Evolutionary conservation across 2,113 vertebrate species (phyloP), one percentile per base, ranked within the genome.

Genomic region (Prinia subflava): DNA sequence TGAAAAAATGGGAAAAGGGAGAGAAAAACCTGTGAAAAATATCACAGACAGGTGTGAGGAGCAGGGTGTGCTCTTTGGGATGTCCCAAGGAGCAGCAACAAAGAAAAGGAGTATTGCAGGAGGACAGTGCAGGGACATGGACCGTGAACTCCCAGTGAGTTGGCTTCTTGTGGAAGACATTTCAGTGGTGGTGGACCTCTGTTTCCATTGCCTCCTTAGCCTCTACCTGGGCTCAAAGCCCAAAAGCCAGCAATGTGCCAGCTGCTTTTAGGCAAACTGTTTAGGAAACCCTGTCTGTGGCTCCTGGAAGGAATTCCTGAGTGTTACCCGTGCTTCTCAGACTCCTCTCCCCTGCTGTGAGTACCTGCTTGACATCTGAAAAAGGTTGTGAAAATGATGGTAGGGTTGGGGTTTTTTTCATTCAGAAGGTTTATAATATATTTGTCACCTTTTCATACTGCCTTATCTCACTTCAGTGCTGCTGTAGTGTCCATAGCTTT

Each of bases 401-500:
- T 16, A 15, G 13, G 2, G 2, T 1, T 39, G 39, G 9, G 2
- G 2, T 1, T 11, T 60, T 73, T 75, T 69, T 75, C 8, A 44
- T 73, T 88, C 39, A 64, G 56, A 53, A 46, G 12, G 13, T 60
- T 73, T 86, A 14, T 33, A 53, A n/a, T 65, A 7, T 9, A 17
- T 89, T 74, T 75, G 25, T 42, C 30, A 78, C 11, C 30, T 81
- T 89, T 84, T 84, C n/a, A 52, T 52, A 31, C 7, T 84, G 21
- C 31, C 2, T 2, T 67, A 44, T 55, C 47, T 87, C 50, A 17
- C 53, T 55, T 55, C 24, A 47, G 23, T 15, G 5, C 46, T 84
- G 82, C 83, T 4, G 1, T 35, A 55, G 25, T 15, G 41, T 68
- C 67, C 64, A 19, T 47, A 70, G 56, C 15, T 53, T 16, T 4